A percentile compares a stretch with the other conserved stretches of the same genome.
Conservation (phyloP, 2,888 invertebrate species). For the Andricus quercusramuli region DNA sequence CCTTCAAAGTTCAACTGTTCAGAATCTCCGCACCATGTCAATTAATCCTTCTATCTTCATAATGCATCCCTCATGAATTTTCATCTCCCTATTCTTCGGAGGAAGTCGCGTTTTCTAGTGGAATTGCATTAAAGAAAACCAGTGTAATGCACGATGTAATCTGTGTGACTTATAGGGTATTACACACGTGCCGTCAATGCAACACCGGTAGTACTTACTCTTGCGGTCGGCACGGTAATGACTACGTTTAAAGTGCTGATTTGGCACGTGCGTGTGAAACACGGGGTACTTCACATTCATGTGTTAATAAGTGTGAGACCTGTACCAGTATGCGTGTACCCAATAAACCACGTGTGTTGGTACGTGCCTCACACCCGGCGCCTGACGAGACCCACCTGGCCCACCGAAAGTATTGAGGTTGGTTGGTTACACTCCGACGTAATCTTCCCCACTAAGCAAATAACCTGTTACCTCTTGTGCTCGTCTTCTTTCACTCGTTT, state of each 20-base stretch:
- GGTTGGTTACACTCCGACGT: constrained; percentile 27
- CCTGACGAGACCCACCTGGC: constrained; percentile 65
- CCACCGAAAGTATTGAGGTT: constrained; percentile 47
- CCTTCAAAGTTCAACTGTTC: not conserved
- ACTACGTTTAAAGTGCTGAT: constrained; percentile 41
- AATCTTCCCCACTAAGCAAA: constrained; percentile 54
- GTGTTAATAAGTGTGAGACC: not conserved
- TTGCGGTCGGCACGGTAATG: constrained; percentile 41
- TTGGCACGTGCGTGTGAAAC: constrained; percentile 44
- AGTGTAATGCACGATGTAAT: constrained; percentile 36
- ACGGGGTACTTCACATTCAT: constrained; percentile 25
- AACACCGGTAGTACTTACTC: constrained; percentile 41
- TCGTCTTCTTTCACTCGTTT: constrained; percentile 47
- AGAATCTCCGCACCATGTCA: not conserved
- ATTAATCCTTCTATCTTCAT: constrained; percentile 28
- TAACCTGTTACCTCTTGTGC: constrained; percentile 60
- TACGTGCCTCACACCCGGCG: constrained; percentile 28
- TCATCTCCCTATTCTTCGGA: constrained; percentile 23
- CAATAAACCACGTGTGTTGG: not conserved
- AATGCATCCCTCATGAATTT: constrained; percentile 32
- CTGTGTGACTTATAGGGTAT: constrained; percentile 11
- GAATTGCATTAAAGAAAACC: constrained; percentile 23
- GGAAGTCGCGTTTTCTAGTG: constrained; percentile 6
- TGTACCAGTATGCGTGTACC: not conserved
- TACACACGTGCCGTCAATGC: constrained; percentile 26